phyloP scores from a whole-genome alignment of 64 coral and sea anemone genomes.

The Hydrozoanthus tunicans region DNA sequence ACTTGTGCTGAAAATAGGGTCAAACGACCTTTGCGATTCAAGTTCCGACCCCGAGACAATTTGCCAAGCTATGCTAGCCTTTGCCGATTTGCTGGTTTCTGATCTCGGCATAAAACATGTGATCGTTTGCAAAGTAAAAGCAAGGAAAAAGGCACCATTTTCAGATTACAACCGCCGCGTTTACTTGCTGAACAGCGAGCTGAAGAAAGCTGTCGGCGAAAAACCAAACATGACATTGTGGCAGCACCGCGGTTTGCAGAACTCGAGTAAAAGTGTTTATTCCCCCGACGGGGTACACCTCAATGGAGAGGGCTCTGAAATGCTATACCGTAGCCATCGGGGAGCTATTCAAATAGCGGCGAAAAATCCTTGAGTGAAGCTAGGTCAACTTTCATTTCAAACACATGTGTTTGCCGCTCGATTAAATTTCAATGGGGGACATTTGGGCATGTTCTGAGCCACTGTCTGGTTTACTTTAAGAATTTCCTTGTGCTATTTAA shows the following conservation, averaged over 20 bases:
- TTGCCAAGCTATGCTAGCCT: background rate
- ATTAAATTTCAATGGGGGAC: background rate
- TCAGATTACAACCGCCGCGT: background rate
- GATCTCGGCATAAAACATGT: background rate
- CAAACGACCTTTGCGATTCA: background rate
- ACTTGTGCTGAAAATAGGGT: background rate
- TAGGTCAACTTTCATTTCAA: background rate
- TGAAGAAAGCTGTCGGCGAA: constrained; percentile 17
- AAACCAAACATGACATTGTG: constrained; percentile 14
- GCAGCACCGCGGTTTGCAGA: constrained; percentile 21
- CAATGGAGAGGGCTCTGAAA: background rate
- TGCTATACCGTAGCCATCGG: constrained; percentile 2
- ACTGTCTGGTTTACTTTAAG: background rate
- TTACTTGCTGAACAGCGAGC: background rate
- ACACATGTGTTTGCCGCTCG: constrained; percentile 2
- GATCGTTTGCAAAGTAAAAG: background rate
- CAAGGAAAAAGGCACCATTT: background rate
- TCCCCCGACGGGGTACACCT: constrained; percentile 4
- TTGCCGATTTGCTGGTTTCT: background rate
- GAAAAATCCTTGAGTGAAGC: constrained; percentile 12
- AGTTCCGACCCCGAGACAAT: background rate
- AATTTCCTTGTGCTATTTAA: background rate
- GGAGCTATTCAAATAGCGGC: constrained; percentile 24
- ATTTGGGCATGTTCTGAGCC: background rate
- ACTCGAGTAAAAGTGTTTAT: background rate